phyloP scores from a whole-genome alignment of 2,888 invertebrate species.

The Dolichopus griseipennis region DNA sequence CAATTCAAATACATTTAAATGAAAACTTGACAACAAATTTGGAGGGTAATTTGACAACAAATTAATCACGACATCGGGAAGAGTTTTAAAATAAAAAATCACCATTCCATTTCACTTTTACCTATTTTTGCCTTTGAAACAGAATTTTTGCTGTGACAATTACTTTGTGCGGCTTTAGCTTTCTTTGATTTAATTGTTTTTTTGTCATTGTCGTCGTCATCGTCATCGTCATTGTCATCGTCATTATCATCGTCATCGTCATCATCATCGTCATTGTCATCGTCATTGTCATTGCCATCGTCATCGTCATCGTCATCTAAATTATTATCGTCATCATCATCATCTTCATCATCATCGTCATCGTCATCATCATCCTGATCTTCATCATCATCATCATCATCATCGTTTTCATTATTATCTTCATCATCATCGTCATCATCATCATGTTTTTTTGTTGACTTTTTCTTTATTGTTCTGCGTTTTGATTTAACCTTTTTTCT shows the following conservation, averaged over 20 bases:
- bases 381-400: constrained; percentile 42
- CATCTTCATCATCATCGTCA: constrained; percentile 29
- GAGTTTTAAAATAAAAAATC: neutral
- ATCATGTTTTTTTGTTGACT: constrained; percentile 29
- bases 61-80: neutral
- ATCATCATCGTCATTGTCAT: constrained; percentile 32
- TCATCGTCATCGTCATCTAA: constrained; percentile 27
- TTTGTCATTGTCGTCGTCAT: constrained; percentile 40
- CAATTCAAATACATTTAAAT: too few relatives aligned
- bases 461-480: constrained; percentile 43
- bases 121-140: constrained; percentile 22
- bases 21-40: too few relatives aligned
- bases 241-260: constrained; percentile 42
- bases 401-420: constrained; percentile 42
- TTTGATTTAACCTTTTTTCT: constrained; percentile 35
- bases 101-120: neutral
- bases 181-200: constrained; percentile 27
- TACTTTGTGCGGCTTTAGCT: constrained; percentile 33
- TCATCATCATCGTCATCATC: constrained; percentile 25
- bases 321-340: constrained; percentile 39
- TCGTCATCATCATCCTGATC: constrained; percentile 35
- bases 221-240: constrained; percentile 43
- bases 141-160: constrained; percentile 33
- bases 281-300: constrained; percentile 43
- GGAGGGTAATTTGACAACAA: neutral